These are phyloP conservation scores for Cyclophora punctaria DNA, from an alignment of 2,888 invertebrate species.

Conservation along the genomic window DNA sequence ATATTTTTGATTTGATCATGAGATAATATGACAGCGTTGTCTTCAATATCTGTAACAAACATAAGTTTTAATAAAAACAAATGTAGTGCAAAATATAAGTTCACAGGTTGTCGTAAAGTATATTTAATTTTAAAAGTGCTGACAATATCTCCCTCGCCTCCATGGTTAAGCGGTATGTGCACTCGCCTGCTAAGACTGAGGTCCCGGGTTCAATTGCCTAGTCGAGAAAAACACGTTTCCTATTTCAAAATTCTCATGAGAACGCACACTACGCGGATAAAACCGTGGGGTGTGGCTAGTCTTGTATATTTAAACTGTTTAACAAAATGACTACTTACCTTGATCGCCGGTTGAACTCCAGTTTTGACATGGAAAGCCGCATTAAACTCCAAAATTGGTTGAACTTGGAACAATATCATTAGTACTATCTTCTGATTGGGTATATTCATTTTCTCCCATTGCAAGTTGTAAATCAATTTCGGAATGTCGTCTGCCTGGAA, in stretches of 20 bases:
- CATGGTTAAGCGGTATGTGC: too few species aligned
- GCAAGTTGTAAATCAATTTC: constrained; percentile 25
- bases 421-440: constrained; percentile 28
- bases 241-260: too few species aligned
- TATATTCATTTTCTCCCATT: constrained; percentile 33
- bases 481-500: constrained; percentile 31
- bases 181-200: too few species aligned
- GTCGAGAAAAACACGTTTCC: too few species aligned
- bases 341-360: constrained; percentile 30
- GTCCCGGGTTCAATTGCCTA: too few species aligned
- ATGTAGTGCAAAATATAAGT: too few species aligned
- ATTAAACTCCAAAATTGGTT: constrained; percentile 26
- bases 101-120: too few species aligned
- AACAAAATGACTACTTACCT: constrained; percentile 16
- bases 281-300: too few species aligned
- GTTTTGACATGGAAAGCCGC: constrained; percentile 31
- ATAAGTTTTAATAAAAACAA: too few species aligned
- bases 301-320: not conserved
- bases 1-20: constrained; percentile 27
- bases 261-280: too few species aligned
- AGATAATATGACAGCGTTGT: constrained; percentile 33
- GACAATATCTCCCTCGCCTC: too few species aligned
- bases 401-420: constrained; percentile 25
- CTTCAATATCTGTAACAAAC: constrained; percentile 33
- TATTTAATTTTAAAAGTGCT: too few species aligned